Base-by-base conservation (phyloP, 37 sponge, comb jelly and placozoan species). In the Aplysina aerophoba region DNA sequence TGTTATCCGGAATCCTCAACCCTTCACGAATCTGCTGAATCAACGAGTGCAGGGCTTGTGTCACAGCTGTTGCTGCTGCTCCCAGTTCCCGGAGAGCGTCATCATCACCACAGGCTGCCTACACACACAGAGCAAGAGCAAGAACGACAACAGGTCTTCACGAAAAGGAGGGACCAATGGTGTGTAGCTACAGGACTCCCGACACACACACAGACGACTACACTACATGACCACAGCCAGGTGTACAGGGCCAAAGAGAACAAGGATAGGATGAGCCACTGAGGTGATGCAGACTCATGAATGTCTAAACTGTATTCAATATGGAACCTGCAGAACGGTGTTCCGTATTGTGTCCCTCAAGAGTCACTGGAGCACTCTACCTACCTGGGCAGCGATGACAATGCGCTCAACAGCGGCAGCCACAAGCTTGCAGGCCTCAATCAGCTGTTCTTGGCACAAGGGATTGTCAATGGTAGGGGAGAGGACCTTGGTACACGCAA, bases 81-180 rank as follows among this genome's bases (percentile, higher is more conserved):
- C 95, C 95, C 0, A 97, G 86, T 53, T 92, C 93, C 38, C 88
- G 41, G 22, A 95, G 89, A 21, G 93, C 93, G 63, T 93, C 94
- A 68, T 93, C 98, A 89, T 97, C 98, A n/a, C 79, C 88, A 88
- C 96, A 93, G 0, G 92, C 94, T 0, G 88, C 88, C 94, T 92
- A 62, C 15, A 39, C 24, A 75, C 38, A 62, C 64, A 62, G 59
- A 17, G 27, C 11, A 62, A 4, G 11, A 62, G 64, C 27, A 62
- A 62, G n/a, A n/a, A n/a, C n/a, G n/a, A n/a, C n/a, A n/a, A n/a
- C n/a, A n/a, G n/a, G n/a, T n/a, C n/a, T n/a, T n/a, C n/a, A n/a
- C n/a, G n/a, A n/a, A n/a, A n/a, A n/a, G n/a, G n/a, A n/a, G n/a
- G n/a, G n/a, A n/a, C n/a, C n/a, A n/a, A n/a, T n/a, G n/a, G n/a